Percentiles rank a stretch among this genome's conserved stretches.
Evolutionary conservation across 2,888 invertebrate genomes (phyloP).

Genomic region (Germaria angustata): DNA sequence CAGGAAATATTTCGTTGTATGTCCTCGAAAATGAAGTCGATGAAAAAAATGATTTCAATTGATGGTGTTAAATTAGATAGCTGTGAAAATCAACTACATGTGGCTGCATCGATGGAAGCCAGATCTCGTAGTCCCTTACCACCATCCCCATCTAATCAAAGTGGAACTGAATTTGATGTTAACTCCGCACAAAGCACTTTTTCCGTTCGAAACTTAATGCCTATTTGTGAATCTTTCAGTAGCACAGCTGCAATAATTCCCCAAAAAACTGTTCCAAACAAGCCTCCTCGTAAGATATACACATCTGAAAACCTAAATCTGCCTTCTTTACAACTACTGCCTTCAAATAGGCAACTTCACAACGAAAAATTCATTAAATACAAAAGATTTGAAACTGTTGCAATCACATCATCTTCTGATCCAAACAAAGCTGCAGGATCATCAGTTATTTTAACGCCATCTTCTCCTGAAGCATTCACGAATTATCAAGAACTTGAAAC

Average conservation of each 20-base stretch:
- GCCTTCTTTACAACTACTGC: slow-evolving; percentile 20
- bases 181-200: slow-evolving; percentile 76
- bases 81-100: slow-evolving; percentile 88
- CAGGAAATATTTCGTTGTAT: slow-evolving; percentile 91
- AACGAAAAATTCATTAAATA: slow-evolving; percentile 78
- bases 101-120: slow-evolving; percentile 88
- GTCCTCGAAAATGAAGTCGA: slow-evolving; percentile 91
- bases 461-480: slow-evolving; percentile 71
- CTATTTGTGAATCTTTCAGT: slow-evolving; percentile 26
- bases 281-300: slow-evolving; percentile 78
- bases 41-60: slow-evolving; percentile 90
- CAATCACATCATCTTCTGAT: slow-evolving; percentile 77
- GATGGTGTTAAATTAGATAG: slow-evolving; percentile 85
- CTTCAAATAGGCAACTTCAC: slow-evolving; percentile 67
- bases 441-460: slow-evolving; percentile 76
- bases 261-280: slow-evolving; percentile 77
- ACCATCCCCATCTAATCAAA: slow-evolving; percentile 81
- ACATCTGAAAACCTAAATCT: slow-evolving; percentile 59
- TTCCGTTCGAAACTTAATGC: slow-evolving; percentile 23
- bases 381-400: slow-evolving; percentile 79
- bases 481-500: slow-evolving; percentile 64
- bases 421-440: slow-evolving; percentile 75
- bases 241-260: slow-evolving; percentile 8
- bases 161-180: slow-evolving; percentile 75
- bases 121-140: slow-evolving; percentile 91